phyloP scores from a whole-genome alignment of 2,888 invertebrate genomes.

The Odontomyia ornata region DNA sequence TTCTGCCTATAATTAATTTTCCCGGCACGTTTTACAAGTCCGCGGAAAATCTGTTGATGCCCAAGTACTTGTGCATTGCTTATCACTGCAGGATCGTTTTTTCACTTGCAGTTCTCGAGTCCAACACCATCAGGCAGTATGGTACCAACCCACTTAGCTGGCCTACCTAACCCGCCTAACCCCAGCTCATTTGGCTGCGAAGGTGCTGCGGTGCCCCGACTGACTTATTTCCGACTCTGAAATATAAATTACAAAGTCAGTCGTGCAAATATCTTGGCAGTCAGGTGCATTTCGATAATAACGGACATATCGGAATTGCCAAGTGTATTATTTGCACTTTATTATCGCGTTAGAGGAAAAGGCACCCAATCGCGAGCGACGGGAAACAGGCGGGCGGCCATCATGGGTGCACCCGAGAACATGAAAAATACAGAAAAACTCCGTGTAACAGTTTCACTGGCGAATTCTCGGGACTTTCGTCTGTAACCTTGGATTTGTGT shows the following conservation, averaged over 20 bases:
- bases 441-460: not conserved
- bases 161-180: not conserved
- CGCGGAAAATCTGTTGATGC: too few species aligned
- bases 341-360: constrained; percentile 62
- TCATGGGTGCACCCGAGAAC: constrained; percentile 3
- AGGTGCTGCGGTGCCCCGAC: not conserved
- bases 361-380: constrained; percentile 55
- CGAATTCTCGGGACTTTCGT: constrained; percentile 19
- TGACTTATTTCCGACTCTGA: constrained; percentile 27
- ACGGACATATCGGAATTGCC: constrained; percentile 41
- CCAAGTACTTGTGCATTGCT: too few species aligned
- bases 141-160: not conserved
- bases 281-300: constrained; percentile 39
- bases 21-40: too few species aligned
- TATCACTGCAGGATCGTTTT: too few species aligned
- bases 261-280: constrained; percentile 38
- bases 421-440: not conserved
- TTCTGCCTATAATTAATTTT: too few species aligned
- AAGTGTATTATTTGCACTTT: constrained; percentile 64
- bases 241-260: constrained; percentile 39
- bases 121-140: not conserved
- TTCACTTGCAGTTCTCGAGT: not conserved
- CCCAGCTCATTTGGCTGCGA: not conserved
- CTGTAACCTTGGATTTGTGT: constrained; percentile 22
- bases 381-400: constrained; percentile 54